These are phyloP conservation scores for Neopelma chrysocephalum DNA, from an alignment of 2,797 vertebrate species.

Conservation along the genomic window DNA sequence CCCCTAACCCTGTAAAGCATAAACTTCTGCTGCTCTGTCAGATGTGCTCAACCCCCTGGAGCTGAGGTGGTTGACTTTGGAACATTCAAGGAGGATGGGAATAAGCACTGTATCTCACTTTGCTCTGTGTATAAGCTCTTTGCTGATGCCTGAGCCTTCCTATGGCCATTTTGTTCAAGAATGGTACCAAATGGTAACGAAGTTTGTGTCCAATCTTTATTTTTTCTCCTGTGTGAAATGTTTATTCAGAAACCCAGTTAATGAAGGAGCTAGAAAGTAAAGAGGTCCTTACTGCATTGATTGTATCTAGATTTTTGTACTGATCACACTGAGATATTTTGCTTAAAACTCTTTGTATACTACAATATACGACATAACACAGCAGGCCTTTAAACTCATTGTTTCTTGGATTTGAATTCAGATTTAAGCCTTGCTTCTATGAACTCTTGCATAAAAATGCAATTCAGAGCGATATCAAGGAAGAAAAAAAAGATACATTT, in stretches of 20 bases:
- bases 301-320: background rate
- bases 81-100: background rate
- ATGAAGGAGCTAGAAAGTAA: slow-evolving; percentile 7
- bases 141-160: background rate
- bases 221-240: background rate
- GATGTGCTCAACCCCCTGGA: background rate
- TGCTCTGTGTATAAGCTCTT: background rate
- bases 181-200: background rate
- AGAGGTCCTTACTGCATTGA: background rate
- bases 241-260: background rate
- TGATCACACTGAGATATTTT: background rate
- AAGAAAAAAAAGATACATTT: background rate
- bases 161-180: slow-evolving; percentile 2
- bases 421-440: background rate
- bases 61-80: background rate
- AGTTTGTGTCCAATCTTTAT: background rate
- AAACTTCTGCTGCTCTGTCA: background rate
- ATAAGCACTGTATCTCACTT: background rate
- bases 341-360: background rate
- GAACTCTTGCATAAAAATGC: background rate
- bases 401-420: background rate
- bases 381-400: background rate
- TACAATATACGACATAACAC: background rate
- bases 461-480: background rate
- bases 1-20: background rate